phyloP scores from a whole-genome alignment of 2,797 vertebrate genomes.

The Spinibarbus caldwelli region DNA sequence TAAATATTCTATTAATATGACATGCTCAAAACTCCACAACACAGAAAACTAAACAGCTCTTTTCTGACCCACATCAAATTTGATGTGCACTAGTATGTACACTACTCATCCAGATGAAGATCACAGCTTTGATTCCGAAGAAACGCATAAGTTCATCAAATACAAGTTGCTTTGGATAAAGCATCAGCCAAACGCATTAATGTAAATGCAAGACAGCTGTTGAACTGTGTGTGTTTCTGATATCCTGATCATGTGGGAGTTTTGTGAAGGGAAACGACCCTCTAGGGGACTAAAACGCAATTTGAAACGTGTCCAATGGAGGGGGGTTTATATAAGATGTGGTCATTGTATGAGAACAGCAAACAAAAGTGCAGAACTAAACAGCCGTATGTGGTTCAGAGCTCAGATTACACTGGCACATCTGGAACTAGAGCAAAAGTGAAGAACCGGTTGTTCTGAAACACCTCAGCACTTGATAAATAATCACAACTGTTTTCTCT shows the following conservation, averaged over 20 bases:
- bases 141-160: too few relatives aligned
- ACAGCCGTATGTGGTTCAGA: too few relatives aligned
- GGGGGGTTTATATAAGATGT: neutral
- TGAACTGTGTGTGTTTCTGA: neutral
- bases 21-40: neutral
- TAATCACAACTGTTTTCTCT: neutral
- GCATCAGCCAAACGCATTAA: neutral
- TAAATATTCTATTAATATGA: too few relatives aligned
- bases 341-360: neutral
- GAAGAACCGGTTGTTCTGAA: neutral
- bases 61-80: too few relatives aligned
- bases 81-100: too few relatives aligned
- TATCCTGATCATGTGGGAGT: neutral
- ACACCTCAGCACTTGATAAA: too few relatives aligned
- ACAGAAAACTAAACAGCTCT: neutral
- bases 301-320: neutral
- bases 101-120: neutral
- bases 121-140: neutral
- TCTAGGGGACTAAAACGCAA: neutral
- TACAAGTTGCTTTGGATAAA: neutral
- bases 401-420: neutral
- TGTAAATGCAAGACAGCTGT: neutral
- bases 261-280: neutral
- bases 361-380: neutral
- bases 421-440: neutral